These are phyloP conservation scores for Hirtodrosophila alboralis DNA, from an alignment of 2,888 invertebrate genomes.

Conservation along the genomic window DNA sequence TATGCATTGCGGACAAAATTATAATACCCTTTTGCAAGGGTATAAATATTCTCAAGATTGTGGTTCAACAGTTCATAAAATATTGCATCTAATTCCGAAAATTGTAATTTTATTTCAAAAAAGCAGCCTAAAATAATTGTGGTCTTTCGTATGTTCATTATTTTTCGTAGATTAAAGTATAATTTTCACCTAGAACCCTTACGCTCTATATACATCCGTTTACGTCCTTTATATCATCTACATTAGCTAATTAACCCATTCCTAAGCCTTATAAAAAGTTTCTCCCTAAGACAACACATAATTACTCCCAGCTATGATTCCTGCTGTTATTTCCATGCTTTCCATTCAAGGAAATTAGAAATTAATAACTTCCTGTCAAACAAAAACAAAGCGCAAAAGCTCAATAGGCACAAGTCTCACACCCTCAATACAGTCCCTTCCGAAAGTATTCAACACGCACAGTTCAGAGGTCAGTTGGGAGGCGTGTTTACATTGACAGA, in stretches of 20 bases:
- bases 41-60: too few relatives aligned
- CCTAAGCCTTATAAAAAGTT: not conserved
- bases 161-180: too few relatives aligned
- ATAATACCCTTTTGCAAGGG: too few relatives aligned
- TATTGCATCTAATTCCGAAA: too few relatives aligned
- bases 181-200: too few relatives aligned
- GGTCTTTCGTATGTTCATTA: too few relatives aligned
- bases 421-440: conserved; percentile 20
- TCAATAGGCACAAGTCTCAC: conserved; percentile 57
- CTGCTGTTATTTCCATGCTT: conserved; percentile 5
- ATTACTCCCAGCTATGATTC: conserved; percentile 36
- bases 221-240: conserved; percentile 12
- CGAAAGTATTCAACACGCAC: conserved; percentile 36
- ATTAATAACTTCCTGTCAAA: conserved; percentile 69
- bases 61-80: too few relatives aligned
- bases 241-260: conserved; percentile 30
- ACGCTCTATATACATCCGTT: not conserved
- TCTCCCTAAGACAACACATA: conserved; percentile 20
- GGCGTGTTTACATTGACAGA: conserved; percentile 5
- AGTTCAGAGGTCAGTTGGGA: conserved; percentile 16
- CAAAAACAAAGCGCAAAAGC: conserved; percentile 59
- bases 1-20: too few relatives aligned
- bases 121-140: too few relatives aligned
- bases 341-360: conserved; percentile 53
- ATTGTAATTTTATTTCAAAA: too few relatives aligned